These are phyloP conservation scores for Trichogramma dendrolimi DNA, from an alignment of 2,888 invertebrate genomes.

Conservation along the genomic window DNA sequence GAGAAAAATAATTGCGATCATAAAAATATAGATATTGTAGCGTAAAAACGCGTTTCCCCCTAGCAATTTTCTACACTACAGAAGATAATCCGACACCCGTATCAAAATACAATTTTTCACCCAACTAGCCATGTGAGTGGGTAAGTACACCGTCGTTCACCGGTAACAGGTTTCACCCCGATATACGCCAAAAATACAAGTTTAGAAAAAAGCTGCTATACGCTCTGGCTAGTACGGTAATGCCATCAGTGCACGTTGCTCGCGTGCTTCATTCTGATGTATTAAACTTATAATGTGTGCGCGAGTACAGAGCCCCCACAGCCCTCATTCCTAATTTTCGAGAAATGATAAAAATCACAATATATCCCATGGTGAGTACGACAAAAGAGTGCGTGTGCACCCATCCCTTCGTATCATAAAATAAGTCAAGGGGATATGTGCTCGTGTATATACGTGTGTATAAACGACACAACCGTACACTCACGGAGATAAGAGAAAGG, in stretches of 20 bases:
- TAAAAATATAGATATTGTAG: constrained; percentile 10
- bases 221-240: too few relatives aligned
- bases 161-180: too few relatives aligned
- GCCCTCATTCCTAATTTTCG: constrained; percentile 3
- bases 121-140: not conserved
- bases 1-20: not conserved
- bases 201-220: too few relatives aligned
- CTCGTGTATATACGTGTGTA: constrained; percentile 2
- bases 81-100: constrained; percentile 12
- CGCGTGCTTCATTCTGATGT: too few relatives aligned
- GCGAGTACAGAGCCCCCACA: not conserved
- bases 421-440: constrained; percentile 27
- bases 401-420: constrained; percentile 13
- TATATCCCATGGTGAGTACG: not conserved
- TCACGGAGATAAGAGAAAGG: constrained; percentile 1
- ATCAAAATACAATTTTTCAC: constrained; percentile 28
- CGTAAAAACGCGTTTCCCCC: not conserved
- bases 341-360: constrained; percentile 19
- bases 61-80: not conserved
- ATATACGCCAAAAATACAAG: too few relatives aligned
- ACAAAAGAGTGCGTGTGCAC: constrained; percentile 4
- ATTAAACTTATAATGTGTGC: too few relatives aligned
- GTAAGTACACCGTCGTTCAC: not conserved
- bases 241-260: too few relatives aligned
- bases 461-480: not conserved